These are phyloP conservation scores for Bombus confusus DNA, from an alignment of 1,140 invertebrate species.

Conservation along the genomic window DNA sequence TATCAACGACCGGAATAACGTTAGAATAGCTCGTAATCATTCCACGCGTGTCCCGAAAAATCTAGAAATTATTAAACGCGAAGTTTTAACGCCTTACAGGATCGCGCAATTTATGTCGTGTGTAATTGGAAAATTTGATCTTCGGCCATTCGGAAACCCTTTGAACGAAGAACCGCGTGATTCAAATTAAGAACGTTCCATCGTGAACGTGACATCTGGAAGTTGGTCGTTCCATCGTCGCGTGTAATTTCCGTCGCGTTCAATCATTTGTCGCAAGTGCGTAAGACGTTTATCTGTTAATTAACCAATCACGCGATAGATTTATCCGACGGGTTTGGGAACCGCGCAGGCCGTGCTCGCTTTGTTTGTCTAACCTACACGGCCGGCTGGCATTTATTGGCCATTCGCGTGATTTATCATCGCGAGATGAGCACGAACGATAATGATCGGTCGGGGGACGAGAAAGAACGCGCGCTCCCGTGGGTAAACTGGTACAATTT, in stretches of 20 bases:
- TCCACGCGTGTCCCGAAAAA: not conserved
- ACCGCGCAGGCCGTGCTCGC: slow-evolving; percentile 38
- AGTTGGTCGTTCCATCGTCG: not conserved
- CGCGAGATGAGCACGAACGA: slow-evolving; percentile 53
- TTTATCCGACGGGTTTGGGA: slow-evolving; percentile 63
- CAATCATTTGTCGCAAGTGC: slow-evolving; percentile 26
- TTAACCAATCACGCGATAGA: slow-evolving; percentile 68
- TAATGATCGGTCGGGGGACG: slow-evolving; percentile 44
- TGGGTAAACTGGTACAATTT: slow-evolving; percentile 4
- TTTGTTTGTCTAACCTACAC: slow-evolving; percentile 32
- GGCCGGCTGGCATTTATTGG: slow-evolving; percentile 63
- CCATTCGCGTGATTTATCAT: slow-evolving; percentile 71
- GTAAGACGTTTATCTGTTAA: slow-evolving; percentile 55
- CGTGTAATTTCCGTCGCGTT: not conserved
- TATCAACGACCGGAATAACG: not conserved
- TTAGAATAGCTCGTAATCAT: not conserved
- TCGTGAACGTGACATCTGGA: not conserved
- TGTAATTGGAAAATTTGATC: not conserved
- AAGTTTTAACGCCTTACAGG: not conserved
- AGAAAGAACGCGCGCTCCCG: slow-evolving; percentile 13
- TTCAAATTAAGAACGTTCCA: not conserved
- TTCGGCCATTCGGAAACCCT: not conserved
- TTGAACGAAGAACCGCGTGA: not conserved
- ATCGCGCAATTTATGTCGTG: not conserved
- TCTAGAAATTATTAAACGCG: not conserved